Percentiles rank a stretch among this genome's conserved stretches.
Evolutionary conservation across 2,113 vertebrate species (phyloP).

Genomic region (Dolichotis patagonum): DNA sequence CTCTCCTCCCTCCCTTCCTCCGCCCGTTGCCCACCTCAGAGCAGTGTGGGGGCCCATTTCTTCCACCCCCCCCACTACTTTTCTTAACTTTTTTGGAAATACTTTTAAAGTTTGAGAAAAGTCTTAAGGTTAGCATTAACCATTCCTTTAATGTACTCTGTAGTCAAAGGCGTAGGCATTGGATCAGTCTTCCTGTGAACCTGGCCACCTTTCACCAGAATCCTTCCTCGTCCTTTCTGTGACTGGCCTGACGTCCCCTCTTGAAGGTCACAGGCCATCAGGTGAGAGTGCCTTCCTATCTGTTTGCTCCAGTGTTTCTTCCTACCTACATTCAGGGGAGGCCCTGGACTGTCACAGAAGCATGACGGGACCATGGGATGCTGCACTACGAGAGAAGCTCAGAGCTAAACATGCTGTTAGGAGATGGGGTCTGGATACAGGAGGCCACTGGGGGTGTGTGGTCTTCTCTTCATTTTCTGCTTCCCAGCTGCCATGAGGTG

Average conservation of each 20-base stretch:
- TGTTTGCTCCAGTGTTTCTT: neutral
- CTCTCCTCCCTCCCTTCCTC: neutral
- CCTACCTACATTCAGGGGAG: neutral
- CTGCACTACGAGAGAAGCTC: neutral
- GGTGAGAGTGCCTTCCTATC: neutral
- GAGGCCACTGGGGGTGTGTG: neutral
- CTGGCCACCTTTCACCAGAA: neutral
- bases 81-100: neutral
- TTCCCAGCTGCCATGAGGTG: neutral
- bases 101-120: slow-evolving; percentile 30
- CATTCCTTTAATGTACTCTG: neutral
- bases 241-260: neutral
- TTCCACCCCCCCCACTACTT: neutral
- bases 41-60: neutral
- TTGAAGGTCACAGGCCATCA: neutral
- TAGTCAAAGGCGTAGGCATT: neutral
- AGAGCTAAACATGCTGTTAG: neutral
- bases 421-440: neutral
- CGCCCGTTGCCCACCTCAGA: neutral
- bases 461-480: neutral
- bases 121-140: neutral
- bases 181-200: rapidly evolving
- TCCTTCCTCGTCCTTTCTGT: too few species aligned
- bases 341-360: neutral
- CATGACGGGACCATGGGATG: neutral